Percentiles rank a stretch among this genome's conserved stretches.
These are phyloP conservation scores for Lasiommata megera DNA, from an alignment of 2,888 invertebrate species.

Conservation along the genomic window DNA sequence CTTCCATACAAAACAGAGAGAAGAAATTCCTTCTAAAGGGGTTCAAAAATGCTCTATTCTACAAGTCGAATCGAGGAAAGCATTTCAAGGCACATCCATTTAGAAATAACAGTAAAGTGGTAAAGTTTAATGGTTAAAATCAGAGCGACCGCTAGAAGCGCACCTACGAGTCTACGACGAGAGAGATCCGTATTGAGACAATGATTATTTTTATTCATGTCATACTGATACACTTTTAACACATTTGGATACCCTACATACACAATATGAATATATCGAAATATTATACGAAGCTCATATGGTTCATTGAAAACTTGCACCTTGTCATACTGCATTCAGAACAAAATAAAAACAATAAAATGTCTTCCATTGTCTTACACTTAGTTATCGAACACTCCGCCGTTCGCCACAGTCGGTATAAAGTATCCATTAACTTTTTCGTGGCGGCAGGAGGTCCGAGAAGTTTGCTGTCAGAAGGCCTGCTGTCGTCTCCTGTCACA, in stretches of 20 bases:
- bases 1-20: slow-evolving; percentile 73
- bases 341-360: slow-evolving; percentile 28
- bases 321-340: slow-evolving; percentile 51
- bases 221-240: slow-evolving; percentile 36
- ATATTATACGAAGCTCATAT: slow-evolving; percentile 66
- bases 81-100: slow-evolving; percentile 81
- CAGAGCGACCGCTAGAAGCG: slow-evolving; percentile 71
- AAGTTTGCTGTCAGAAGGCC: slow-evolving; percentile 60
- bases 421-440: slow-evolving; percentile 70
- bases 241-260: slow-evolving; percentile 37
- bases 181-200: slow-evolving; percentile 40
- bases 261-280: slow-evolving; percentile 52
- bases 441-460: slow-evolving; percentile 61
- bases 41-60: slow-evolving; percentile 77
- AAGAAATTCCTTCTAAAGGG: slow-evolving; percentile 75
- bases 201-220: slow-evolving; percentile 23
- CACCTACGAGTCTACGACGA: slow-evolving; percentile 63
- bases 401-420: slow-evolving; percentile 62
- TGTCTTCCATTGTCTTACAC: slow-evolving; percentile 16
- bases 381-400: slow-evolving; percentile 56
- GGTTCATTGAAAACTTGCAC: slow-evolving; percentile 63
- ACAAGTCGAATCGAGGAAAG: slow-evolving; percentile 77
- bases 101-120: slow-evolving; percentile 75
- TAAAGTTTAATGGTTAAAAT: slow-evolving; percentile 50
- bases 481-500: slow-evolving; percentile 51